A percentile compares a stretch with the other conserved stretches of the same genome.
These are phyloP conservation scores for Silvanus unidentatus DNA, from an alignment of 2,888 invertebrate genomes.

Conservation along the genomic window DNA sequence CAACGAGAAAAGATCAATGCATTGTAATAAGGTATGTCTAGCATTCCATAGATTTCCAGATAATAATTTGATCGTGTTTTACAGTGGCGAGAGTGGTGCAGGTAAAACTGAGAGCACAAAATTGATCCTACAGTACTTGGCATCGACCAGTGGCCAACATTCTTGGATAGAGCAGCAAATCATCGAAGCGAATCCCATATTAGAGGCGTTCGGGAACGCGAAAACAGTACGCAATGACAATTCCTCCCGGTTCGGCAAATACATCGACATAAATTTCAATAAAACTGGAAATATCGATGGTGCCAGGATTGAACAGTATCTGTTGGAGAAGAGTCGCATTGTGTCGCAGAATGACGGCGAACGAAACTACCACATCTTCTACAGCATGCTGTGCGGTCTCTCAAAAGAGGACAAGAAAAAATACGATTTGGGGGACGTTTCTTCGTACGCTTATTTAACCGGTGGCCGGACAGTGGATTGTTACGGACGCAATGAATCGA, in stretches of 20 bases:
- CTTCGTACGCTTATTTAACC: slow-evolving; percentile 74
- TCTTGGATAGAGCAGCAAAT: slow-evolving; percentile 98
- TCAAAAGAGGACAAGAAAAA: slow-evolving; percentile 70
- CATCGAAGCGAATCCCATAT: slow-evolving; percentile 90
- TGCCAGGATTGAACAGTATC: slow-evolving; percentile 90
- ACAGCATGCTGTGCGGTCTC: slow-evolving; percentile 81
- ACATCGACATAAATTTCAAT: slow-evolving; percentile 51
- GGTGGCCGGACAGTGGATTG: slow-evolving; percentile 72
- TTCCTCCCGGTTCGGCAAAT: slow-evolving; percentile 94
- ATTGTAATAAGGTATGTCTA: slow-evolving; percentile 78
- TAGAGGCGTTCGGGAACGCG: slow-evolving; percentile 97
- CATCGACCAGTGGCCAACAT: slow-evolving; percentile 89
- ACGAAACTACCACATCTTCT: slow-evolving; percentile 94
- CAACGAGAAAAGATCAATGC: slow-evolving; percentile 75
- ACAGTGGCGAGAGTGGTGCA: slow-evolving; percentile 91
- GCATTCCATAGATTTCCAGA: not conserved
- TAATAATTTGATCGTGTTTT: not conserved
- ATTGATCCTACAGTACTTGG: slow-evolving; percentile 86
- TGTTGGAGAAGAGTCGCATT: slow-evolving; percentile 89
- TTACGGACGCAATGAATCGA: slow-evolving; percentile 76
- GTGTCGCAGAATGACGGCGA: slow-evolving; percentile 86
- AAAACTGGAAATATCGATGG: slow-evolving; percentile 80
- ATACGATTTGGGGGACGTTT: slow-evolving; percentile 67
- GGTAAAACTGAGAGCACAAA: slow-evolving; percentile 97
- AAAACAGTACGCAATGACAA: slow-evolving; percentile 95